A percentile compares a stretch with the other conserved stretches of the same genome.
Conservation (phyloP, 1,140 invertebrate genomes). For the Leptestheria dahalacensis region DNA sequence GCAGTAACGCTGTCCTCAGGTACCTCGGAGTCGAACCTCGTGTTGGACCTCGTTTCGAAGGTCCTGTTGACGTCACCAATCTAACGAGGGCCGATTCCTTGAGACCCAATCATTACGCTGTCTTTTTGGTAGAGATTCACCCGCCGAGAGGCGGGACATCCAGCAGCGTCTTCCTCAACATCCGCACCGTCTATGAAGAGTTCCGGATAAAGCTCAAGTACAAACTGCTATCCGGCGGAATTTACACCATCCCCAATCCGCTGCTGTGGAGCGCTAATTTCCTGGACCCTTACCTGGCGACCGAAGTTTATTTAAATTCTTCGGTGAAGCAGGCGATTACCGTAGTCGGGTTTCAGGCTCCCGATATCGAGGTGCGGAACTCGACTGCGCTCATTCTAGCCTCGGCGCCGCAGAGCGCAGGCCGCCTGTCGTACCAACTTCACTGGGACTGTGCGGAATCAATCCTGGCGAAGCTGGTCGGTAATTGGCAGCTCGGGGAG, state of each 20-base stretch:
- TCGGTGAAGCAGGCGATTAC: slow-evolving; percentile 2
- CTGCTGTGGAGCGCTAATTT: slow-evolving; percentile 4
- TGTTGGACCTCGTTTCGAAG: background rate
- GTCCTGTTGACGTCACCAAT: background rate
- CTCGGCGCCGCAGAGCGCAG: background rate
- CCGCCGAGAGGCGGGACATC: background rate
- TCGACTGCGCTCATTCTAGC: background rate
- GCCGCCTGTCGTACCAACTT: slow-evolving; percentile 1
- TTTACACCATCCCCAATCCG: background rate
- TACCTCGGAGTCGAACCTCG: background rate
- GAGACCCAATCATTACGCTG: background rate
- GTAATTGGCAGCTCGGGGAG: slow-evolving; percentile 4
- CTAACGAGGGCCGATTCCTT: slow-evolving; percentile 1
- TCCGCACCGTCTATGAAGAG: slow-evolving; percentile 2
- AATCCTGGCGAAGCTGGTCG: background rate
- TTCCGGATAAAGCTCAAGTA: background rate
- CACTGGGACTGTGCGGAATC: slow-evolving; percentile 5
- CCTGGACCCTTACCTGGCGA: slow-evolving; percentile 5
- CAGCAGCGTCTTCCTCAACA: background rate
- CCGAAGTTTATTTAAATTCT: slow-evolving; percentile 4
- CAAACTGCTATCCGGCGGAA: background rate
- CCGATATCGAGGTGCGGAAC: slow-evolving; percentile 1
- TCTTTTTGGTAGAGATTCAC: background rate
- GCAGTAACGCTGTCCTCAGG: slow-evolving; percentile 5
- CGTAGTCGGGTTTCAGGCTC: slow-evolving; percentile 1